Percentiles rank a stretch among this genome's conserved stretches.
Evolutionary conservation across 2,888 invertebrate genomes (phyloP).

Genomic region (Plebejus argus): DNA sequence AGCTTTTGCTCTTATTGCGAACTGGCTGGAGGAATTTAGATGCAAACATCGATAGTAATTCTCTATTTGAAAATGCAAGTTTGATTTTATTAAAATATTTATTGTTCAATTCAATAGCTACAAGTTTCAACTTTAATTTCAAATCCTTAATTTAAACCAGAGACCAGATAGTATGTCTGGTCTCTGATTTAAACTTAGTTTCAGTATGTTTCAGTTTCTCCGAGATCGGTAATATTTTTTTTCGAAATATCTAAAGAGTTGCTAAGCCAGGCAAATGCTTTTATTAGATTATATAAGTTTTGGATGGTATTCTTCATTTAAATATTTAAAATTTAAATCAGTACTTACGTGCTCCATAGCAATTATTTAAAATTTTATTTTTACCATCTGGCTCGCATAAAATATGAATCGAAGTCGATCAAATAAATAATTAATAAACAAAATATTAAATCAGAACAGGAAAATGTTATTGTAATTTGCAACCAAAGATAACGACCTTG

Average conservation of each 20-base stretch:
- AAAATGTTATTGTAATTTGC: not conserved
- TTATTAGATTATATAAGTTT: not conserved
- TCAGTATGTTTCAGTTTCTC: too few relatives aligned
- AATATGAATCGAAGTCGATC: not conserved
- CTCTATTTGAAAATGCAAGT: not conserved
- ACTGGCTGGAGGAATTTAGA: conserved; percentile 22
- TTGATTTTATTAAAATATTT: not conserved
- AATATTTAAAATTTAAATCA: not conserved
- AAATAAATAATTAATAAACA: not conserved
- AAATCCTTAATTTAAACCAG: not conserved
- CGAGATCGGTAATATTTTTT: not conserved
- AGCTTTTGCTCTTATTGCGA: conserved; percentile 22
- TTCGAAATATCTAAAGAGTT: not conserved
- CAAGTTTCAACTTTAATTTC: not conserved
- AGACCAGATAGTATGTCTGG: too few relatives aligned
- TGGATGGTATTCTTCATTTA: not conserved
- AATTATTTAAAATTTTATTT: not conserved
- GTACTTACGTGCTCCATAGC: not conserved
- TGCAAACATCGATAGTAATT: not conserved
- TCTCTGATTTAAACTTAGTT: too few relatives aligned
- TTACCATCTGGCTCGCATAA: not conserved
- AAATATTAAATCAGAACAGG: not conserved
- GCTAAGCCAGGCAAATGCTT: not conserved
- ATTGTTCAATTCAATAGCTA: too few relatives aligned
- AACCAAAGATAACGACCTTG: not conserved